Evolutionary conservation across 2,797 vertebrate species (phyloP).

Genomic region (Coracias cyanogaster): DNA sequence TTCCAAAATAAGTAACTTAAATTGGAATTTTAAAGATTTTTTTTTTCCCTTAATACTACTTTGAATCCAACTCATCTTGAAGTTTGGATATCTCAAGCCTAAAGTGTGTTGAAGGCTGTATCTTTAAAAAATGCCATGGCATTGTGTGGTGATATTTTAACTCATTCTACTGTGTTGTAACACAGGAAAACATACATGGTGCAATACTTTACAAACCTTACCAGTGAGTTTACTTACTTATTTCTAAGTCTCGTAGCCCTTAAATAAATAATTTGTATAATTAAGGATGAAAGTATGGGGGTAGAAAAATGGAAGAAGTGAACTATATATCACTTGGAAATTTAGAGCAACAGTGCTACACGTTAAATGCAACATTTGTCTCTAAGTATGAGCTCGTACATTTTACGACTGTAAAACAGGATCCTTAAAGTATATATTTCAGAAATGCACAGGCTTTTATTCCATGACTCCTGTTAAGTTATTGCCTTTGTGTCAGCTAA

Average conservation of each 20-base stretch:
- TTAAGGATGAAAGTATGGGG: background rate
- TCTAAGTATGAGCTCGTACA: slow-evolving; percentile 29
- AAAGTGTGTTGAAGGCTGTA: background rate
- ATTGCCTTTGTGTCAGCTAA: background rate
- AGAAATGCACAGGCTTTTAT: slow-evolving; percentile 26
- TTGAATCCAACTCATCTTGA: background rate
- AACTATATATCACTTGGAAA: background rate
- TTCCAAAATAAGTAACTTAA: background rate
- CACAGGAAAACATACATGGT: background rate
- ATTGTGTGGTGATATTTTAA: background rate
- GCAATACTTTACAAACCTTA: background rate
- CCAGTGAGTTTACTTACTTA: background rate
- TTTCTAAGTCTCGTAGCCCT: background rate
- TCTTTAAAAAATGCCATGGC: background rate
- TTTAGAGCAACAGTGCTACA: background rate
- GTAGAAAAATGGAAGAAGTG: background rate
- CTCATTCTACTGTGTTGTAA: background rate
- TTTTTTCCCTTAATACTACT: background rate
- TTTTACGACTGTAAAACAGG: background rate
- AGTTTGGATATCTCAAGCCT: background rate
- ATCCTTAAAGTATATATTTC: slow-evolving; percentile 19
- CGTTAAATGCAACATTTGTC: slow-evolving; percentile 9
- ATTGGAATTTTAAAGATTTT: background rate
- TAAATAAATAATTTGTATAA: background rate
- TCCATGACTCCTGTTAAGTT: background rate